Base-by-base conservation (phyloP, 2,113 vertebrate genomes). In the Prionailurus bengalensis region DNA sequence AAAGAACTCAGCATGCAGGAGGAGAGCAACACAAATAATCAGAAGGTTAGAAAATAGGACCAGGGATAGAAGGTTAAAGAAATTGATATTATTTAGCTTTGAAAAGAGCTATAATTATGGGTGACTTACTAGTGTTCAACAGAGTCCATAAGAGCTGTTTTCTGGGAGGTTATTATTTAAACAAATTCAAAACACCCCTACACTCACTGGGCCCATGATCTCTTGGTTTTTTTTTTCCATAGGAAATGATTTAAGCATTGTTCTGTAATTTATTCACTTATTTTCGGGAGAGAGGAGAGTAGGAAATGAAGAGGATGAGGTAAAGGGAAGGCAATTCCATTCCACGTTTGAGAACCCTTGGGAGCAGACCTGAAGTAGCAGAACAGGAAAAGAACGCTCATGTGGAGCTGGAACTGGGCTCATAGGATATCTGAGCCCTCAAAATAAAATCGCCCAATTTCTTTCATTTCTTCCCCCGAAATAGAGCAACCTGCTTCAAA, bases 41-140 rank as follows among this genome's bases (percentile, higher is more conserved):
- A 61, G 65, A 39, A 74, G 70, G 1, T 65, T 95, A 42, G 81
- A 74, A 92, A 84, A 87, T 58, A 82, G 90, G 89, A 42, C 78
- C 53, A 74, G 9, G 66, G 68, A 87, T 48, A 82, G 91, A 90
- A 92, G 25, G 36, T 65, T 92, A 68, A 94, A 80, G 73, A 91
- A 91, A 93, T 53, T 71, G 82, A 94, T 45, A 92, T 88, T 68
- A 89, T 76, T 82, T 95, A 70, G 31, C 33, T 92, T 96, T 92
- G 68, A 94, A 84, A 95, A 83, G 71, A 91, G 78, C 86, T 45
- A 63, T 79, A 45, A 70, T 91, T 58, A 39, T 65, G 36, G 14
- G 25, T 84, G 36, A 96, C 29, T 78, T 48, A 58, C 68, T 68
- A 36, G 16, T 51, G 21, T 81, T 80, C 27, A 51, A 17, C 5